Conservation (phyloP, 92 coral and sea anemone species). For the Micromussa lordhowensis region DNA sequence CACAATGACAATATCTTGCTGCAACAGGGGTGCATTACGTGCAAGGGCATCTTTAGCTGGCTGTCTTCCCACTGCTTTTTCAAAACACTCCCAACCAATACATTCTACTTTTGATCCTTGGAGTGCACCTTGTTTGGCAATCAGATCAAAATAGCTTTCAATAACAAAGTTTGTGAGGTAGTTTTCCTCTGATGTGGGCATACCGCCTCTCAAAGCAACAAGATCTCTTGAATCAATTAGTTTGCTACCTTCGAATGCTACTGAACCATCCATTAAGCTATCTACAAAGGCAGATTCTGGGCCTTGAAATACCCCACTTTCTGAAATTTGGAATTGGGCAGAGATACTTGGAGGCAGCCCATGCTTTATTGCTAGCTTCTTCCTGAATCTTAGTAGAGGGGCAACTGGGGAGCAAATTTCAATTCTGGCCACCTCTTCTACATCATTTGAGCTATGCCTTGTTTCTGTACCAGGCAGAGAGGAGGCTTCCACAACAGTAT, state of each 20-base stretch:
- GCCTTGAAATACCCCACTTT: background rate
- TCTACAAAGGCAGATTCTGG: constrained; percentile 34
- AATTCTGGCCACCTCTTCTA: background rate
- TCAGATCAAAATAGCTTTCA: constrained; percentile 11
- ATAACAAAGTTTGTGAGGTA: too few species aligned
- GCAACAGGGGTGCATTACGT: constrained; percentile 35
- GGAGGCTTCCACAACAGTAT: too few species aligned
- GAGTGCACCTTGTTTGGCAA: background rate
- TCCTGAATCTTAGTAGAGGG: background rate
- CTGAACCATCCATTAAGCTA: constrained; percentile 33
- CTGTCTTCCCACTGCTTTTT: constrained; percentile 32
- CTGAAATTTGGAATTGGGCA: constrained; percentile 8
- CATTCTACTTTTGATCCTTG: background rate
- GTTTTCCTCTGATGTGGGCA: constrained; percentile 6
- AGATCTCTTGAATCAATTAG: constrained; percentile 31
- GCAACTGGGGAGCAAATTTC: background rate
- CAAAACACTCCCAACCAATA: constrained; percentile 24
- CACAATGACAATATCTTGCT: constrained; percentile 49
- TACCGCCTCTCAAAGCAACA: constrained; percentile 31
- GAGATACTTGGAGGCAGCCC: constrained; percentile 16
- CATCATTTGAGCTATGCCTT: background rate
- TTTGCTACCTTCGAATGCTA: constrained; percentile 29
- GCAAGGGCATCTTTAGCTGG: constrained; percentile 24
- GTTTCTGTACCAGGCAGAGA: background rate
- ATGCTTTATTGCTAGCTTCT: background rate